Percentiles rank a stretch among this genome's conserved stretches.
phyloP scores from a whole-genome alignment of 2,113 vertebrate genomes.

The Pantherophis guttatus region DNA sequence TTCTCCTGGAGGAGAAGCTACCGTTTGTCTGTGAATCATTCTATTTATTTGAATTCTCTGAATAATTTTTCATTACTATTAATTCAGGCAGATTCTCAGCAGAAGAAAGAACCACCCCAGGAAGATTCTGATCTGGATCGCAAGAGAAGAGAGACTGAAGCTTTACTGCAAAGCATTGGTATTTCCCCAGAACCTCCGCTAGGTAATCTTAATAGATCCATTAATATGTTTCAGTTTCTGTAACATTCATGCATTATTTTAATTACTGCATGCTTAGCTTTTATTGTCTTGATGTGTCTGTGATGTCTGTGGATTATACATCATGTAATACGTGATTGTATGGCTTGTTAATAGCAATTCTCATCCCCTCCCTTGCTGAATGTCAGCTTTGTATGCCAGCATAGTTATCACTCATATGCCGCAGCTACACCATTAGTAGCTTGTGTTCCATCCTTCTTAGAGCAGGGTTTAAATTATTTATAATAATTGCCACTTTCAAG shows the following conservation, averaged over 20 bases:
- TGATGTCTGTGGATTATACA: conserved; percentile 59
- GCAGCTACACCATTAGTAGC: conserved; percentile 44
- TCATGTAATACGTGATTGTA: conserved; percentile 42
- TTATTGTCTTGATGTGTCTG: conserved; percentile 48
- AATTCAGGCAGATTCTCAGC: conserved; percentile 83
- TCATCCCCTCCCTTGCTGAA: conserved; percentile 41
- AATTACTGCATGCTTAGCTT: conserved; percentile 57
- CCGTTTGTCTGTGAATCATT: not conserved
- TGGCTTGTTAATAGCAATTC: conserved; percentile 52
- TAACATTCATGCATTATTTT: conserved; percentile 37
- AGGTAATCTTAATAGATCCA: conserved; percentile 73
- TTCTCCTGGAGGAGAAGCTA: not conserved
- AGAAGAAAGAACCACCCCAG: conserved; percentile 84
- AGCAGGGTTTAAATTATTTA: not conserved
- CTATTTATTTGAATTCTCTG: not conserved
- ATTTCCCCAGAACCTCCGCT: conserved; percentile 94
- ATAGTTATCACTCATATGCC: not conserved
- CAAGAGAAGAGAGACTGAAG: conserved; percentile 94
- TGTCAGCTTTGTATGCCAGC: conserved; percentile 43
- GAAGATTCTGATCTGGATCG: conserved; percentile 94
- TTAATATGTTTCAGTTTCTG: conserved; percentile 42
- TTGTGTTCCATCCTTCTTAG: conserved; percentile 25
- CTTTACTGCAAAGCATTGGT: conserved; percentile 94
- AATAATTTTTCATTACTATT: not conserved
- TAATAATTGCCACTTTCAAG: not conserved